Evolutionary conservation across 2,113 vertebrate species (phyloP), one percentile per base, ranked within the genome.

Genomic region (Anthoscopus minutus): DNA sequence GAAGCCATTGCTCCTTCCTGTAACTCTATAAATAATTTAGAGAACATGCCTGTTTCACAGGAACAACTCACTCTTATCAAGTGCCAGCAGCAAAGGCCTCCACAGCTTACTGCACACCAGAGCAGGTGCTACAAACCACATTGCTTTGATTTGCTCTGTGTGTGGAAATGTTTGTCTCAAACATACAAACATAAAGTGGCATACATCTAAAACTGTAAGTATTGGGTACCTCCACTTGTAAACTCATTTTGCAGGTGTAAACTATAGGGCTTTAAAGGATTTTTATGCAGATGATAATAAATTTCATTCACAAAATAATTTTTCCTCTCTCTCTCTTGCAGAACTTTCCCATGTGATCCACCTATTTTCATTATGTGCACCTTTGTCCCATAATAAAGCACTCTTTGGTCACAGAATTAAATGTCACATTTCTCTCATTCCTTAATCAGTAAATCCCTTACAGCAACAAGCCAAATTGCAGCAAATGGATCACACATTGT

Each of bases 281-380:
- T 91, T 96, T 96, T 95, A 93, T 74, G 81, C 47, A 97, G 92
- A 88, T 93, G 80, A 74, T 95, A 94, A 93, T 95, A 96, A 97
- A 97, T 94, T 96, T 94, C 67, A 72, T 61, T 79, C 86, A 84
- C 51, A 93, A 81, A 93, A n/a, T 19, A 4, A 47, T 72, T 88
- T 83, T 72, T 71, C 42, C 33, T 86, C 23, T 57, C n/a, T 83
- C 20, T 72, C 37, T 25, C 16, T 51, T 57, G 27, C 37, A 78
- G 45, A 81, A n/a, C 50, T 61, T 89, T 89, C 61, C 47, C 60
- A 35, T 83, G 60, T 95, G 28, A 90, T 93, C 45, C 51, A 94
- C 72, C 73, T 86, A 87, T 88, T 95, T 47, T 94, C 38, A 45
- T 93, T 86, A 90, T 73, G 48, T 33, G 31, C 40, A 81, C 47